These are phyloP conservation scores for Thera britannica DNA, from an alignment of 2,888 invertebrate species.

Conservation along the genomic window DNA sequence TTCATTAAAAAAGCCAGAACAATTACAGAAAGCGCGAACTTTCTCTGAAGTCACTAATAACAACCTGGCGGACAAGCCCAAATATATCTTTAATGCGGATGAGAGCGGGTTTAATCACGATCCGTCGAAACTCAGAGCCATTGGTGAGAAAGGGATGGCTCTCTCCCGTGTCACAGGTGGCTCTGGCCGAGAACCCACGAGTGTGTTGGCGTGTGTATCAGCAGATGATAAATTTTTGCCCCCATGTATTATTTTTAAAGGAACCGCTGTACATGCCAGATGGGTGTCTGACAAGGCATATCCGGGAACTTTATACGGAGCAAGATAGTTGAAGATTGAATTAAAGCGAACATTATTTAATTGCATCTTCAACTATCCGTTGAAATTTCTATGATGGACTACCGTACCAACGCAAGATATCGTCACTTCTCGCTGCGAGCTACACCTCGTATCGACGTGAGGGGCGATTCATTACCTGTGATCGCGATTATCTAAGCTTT, in stretches of 20 bases:
- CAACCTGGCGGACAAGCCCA: background rate
- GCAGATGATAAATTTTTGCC: background rate
- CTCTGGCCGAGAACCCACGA: slow-evolving; percentile 1
- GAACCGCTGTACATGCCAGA: background rate
- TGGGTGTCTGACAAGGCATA: background rate
- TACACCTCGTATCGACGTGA: no score
- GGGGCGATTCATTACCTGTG: no score
- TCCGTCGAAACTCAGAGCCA: background rate
- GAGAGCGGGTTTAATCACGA: background rate
- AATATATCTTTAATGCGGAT: background rate
- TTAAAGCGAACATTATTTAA: no score
- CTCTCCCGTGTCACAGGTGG: background rate
- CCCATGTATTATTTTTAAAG: background rate
- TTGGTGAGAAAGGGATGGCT: background rate
- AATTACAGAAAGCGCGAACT: background rate
- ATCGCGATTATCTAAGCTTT: no score
- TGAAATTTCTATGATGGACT: no score
- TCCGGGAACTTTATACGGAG: background rate
- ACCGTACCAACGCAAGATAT: no score
- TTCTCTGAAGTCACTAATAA: background rate
- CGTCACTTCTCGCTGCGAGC: no score
- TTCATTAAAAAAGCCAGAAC: background rate
- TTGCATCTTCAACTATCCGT: no score
- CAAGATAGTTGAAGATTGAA: no score
- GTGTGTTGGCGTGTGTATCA: background rate